These are phyloP conservation scores for Cheilosia scutellata DNA, from an alignment of 2,888 invertebrate genomes.

Conservation along the genomic window DNA sequence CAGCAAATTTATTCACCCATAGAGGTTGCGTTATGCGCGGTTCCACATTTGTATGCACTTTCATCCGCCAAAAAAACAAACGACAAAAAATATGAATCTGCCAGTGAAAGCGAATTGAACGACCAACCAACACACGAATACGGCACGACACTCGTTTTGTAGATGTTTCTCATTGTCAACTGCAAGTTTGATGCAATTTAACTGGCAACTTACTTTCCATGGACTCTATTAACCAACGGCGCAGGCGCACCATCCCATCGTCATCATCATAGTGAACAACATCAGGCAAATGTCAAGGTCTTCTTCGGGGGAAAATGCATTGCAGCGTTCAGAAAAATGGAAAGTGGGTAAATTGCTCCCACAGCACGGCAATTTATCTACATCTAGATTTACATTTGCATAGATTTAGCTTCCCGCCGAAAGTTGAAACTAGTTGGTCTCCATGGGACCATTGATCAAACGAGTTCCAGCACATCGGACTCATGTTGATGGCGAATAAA, in stretches of 20 bases:
- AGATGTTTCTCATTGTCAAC: slow-evolving; percentile 26
- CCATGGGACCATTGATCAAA: slow-evolving; percentile 35
- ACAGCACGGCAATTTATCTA: slow-evolving; percentile 38
- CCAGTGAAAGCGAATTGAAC: slow-evolving; percentile 69
- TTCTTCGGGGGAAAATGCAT: slow-evolving; percentile 42
- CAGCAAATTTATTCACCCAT: slow-evolving; percentile 54
- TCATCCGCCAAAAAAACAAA: slow-evolving; percentile 38
- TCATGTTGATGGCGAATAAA: slow-evolving; percentile 15
- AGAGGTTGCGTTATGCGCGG: slow-evolving; percentile 9
- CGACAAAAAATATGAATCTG: slow-evolving; percentile 33
- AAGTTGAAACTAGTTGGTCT: slow-evolving; percentile 42
- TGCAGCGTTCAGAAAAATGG: slow-evolving; percentile 57
- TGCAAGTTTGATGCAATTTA: slow-evolving; percentile 60
- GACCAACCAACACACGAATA: slow-evolving; percentile 24
- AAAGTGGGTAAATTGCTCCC: slow-evolving; percentile 74
- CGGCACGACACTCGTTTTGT: slow-evolving; percentile 51
- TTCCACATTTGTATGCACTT: slow-evolving; percentile 55
- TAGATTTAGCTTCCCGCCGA: slow-evolving; percentile 56
- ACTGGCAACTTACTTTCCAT: slow-evolving; percentile 65
- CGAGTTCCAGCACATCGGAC: slow-evolving; percentile 25
- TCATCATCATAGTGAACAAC: slow-evolving; percentile 19
- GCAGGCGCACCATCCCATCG: slow-evolving; percentile 9
- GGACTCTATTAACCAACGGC: slow-evolving; percentile 40
- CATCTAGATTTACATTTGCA: slow-evolving; percentile 57
- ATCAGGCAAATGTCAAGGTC: slow-evolving; percentile 72